Percentiles rank a stretch among this genome's conserved stretches.
phyloP scores from a whole-genome alignment of 2,888 invertebrate genomes.

The Heliconius aoede region DNA sequence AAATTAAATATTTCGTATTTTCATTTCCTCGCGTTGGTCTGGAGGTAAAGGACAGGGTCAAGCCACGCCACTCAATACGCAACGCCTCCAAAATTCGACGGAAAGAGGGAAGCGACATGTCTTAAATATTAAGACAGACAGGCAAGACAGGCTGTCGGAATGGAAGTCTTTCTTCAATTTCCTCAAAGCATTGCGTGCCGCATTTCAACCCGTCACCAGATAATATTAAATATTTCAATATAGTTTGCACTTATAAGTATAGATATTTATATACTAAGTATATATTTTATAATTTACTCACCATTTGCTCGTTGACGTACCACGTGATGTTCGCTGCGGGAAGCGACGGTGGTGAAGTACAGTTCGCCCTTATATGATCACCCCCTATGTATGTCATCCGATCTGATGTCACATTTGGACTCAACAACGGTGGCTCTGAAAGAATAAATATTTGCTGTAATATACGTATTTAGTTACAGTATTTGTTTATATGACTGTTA shows the following conservation, averaged over 20 bases:
- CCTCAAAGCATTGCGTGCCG: no score
- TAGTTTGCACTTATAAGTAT: neutral
- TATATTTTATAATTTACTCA: constrained; percentile 51
- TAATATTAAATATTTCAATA: no score
- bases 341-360: constrained; percentile 84
- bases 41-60: no score
- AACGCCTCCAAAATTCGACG: no score
- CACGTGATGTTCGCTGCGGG: constrained; percentile 86
- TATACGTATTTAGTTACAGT: neutral
- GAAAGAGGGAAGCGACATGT: no score
- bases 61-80: no score
- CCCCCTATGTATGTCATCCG: constrained; percentile 83
- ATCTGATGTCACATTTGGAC: constrained; percentile 84
- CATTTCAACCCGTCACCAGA: no score
- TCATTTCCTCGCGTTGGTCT: no score
- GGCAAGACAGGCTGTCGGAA: no score
- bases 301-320: constrained; percentile 86
- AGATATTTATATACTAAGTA: neutral
- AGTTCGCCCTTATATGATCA: constrained; percentile 84
- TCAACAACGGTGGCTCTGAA: constrained; percentile 84
- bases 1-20: no score
- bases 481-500: neutral
- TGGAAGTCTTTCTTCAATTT: no score
- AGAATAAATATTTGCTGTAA: constrained; percentile 4
- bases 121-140: no score